Evolutionary conservation across 2,113 vertebrate species (phyloP), one percentile per base, ranked within the genome.

Genomic region (Actenoides hombroni): DNA sequence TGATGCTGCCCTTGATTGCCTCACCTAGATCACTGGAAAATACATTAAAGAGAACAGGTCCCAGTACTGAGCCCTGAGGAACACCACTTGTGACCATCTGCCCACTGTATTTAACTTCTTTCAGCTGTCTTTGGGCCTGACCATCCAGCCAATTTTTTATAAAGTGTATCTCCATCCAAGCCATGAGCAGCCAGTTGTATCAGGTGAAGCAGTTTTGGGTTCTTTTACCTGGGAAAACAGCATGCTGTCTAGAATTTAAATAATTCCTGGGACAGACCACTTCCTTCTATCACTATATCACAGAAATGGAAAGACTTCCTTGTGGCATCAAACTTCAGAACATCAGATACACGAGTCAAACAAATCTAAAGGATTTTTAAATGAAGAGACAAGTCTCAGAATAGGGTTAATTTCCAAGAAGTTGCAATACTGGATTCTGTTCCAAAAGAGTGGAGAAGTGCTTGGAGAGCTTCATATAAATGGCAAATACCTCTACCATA

Each of bases 171-270:
- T 21, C 48, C 20, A 48, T 48, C 48, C 48, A 48, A 56, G 15
- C 54, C 54, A 56, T 13, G 49, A 53, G 25, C 51, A 53, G 51
- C 25, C 4, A 54, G 6, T 33, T 69, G 5, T 56, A 31, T 51
- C 2, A 4, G 1, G 5, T 46, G 5, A 77, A 64, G 15, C 2
- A 9, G 9, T 48, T 71, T 56, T 4, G 23, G 1, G 1, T 2
- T 51, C 15, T 74, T 69, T 83, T 29, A 33, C 5, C 18, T 9
- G 14, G 18, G 42, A 63, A 85, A 85, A 60, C 1, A 23, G 1
- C 3, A 10, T 71, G 3, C 9, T 56, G 19, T 6, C 16, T 79
- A 46, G 23, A 83, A 88, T 56, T 40, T 65, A 56, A 61, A 17
- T 63, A 77, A 54, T 23, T 60, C 4, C 13, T 77, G 13, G 9